Evolutionary conservation across 2,888 invertebrate genomes (phyloP), one percentile per base, ranked within the genome.

Genomic region (Taphrorychus bicolor): DNA sequence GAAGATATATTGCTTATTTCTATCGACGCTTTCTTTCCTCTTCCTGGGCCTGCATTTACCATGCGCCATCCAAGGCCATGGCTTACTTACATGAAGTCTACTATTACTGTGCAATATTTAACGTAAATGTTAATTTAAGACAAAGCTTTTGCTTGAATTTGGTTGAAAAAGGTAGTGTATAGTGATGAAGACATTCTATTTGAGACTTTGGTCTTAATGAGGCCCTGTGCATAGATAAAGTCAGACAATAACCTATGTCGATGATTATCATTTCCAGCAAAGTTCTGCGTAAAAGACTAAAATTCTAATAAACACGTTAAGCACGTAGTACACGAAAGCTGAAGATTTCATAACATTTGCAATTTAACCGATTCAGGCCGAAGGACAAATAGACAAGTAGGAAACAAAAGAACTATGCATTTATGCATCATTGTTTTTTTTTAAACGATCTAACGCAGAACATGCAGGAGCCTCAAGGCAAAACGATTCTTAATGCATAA

Each of bases 51-150:
- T 53, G 51, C 32, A 59, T 60, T 41, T 22, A 51, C 48, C 54
- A 54, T 66, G 54, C 59, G 51, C 59, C 68, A 64, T 70, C 69
- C 80, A 82, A 82, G 81, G 81, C 79, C 80, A 80, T 75, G 76
- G 76, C 77, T 80, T 80, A 79, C 73, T 77, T 77, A 75, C 76
- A 77, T 78, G 77, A 75, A 75, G 61, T 53, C 53, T 40, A 11
- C 42, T 53, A 61, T 61, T 61, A 73, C 72, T 73, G 73, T 69
- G 53, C 58, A 41, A 65, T 51, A 65, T 59, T 65, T 64, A 52
- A 59, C 51, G 59, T 52, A 58, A 56, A 64, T 58, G 49, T n/a
- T n/a, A n/a, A n/a, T n/a, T n/a, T n/a, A n/a, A n/a, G n/a, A n/a
- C n/a, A n/a, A n/a, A n/a, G n/a, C n/a, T n/a, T n/a, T n/a, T n/a